Evolutionary conservation across 1,140 invertebrate species (phyloP).

Genomic region (Dinothrombium tinctorium): DNA sequence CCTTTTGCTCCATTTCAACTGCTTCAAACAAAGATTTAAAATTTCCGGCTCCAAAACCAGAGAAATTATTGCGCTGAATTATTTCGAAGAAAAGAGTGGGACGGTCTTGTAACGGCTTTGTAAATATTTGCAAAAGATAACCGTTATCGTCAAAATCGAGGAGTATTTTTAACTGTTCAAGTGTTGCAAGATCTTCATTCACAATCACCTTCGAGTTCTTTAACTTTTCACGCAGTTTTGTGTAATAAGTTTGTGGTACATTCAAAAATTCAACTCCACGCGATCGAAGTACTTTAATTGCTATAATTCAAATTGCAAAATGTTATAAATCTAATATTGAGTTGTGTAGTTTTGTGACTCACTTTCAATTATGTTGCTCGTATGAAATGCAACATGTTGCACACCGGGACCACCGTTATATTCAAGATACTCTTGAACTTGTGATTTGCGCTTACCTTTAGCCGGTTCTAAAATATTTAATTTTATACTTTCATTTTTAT

Average conservation of each 20-base stretch:
- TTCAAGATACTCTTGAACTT: conserved; percentile 95
- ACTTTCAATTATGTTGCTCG: conserved; percentile 78
- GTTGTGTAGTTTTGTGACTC: no score
- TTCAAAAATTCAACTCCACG: conserved; percentile 71
- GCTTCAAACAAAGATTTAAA: conserved; percentile 96
- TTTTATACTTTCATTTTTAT: conserved; percentile 94
- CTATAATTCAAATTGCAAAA: no score
- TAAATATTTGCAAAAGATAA: conserved; percentile 94
- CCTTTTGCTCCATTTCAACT: conserved; percentile 86
- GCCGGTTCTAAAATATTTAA: conserved; percentile 97
- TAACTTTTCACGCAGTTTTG: conserved; percentile 49
- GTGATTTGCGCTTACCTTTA: conserved; percentile 71
- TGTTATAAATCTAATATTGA: no score
- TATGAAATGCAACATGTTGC: conserved; percentile 91
- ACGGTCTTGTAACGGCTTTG: conserved; percentile 88
- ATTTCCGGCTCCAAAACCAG: conserved; percentile 95
- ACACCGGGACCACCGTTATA: conserved; percentile 96
- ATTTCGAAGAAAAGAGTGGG: conserved; percentile 92
- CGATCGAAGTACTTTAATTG: neutral
- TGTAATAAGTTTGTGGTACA: conserved; percentile 76
- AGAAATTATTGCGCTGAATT: conserved; percentile 85
- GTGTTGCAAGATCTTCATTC: conserved; percentile 51
- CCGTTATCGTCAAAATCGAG: conserved; percentile 95
- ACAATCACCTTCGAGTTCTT: conserved; percentile 51
- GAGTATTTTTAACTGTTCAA: conserved; percentile 67